Base-by-base conservation (phyloP, 2,113 vertebrate genomes). In the Corythornis cristatus region DNA sequence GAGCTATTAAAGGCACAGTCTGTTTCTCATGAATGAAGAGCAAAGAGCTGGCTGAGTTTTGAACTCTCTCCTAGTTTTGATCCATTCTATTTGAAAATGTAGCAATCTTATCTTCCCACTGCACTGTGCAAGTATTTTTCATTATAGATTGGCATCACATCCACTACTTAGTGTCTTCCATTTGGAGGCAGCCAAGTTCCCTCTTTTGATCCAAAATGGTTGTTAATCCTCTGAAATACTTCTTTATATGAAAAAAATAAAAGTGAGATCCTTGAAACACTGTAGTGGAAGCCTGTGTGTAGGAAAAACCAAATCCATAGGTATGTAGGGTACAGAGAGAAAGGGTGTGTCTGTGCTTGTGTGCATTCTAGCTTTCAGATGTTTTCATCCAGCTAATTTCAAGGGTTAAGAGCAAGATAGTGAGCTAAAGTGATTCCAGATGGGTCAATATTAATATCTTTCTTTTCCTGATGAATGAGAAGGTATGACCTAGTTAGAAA, bases 401-500 rank as follows among this genome's bases (percentile, higher is more conserved):
- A 98, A 98, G 98, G 98, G 98, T 98, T 98, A 98, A 98, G 95
- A 97, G 94, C 71, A 89, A 98, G 98, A 99, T 98, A 99, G 98
- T 97, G 88, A 22, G n/a, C 94, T 97, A 98, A 99, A 99, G 98
- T 99, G 98, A 98, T 98, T 99, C 99, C 99, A 99, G 98, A 99
- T 99, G 98, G 98, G 98, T 98, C 98, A 98, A 98, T 99, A 99
- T 98, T 98, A 99, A 98, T 99, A 99, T 99, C 99, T 99, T 98
- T 98, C 97, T 97, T 90, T 97, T 98, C 97, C 98, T 98, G 99
- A 99, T 99, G 98, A 99, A 99, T 98, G 98, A 98, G 98, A 98
- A 99, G 98, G 98, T 99, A 98, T 98, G 98, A 98, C 97, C 98
- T 96, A 98, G 97, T 97, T 97, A 98, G 96, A 96, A 97, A 97